Conservation (phyloP, 1,140 invertebrate species). For the Hypothenemus hampei region DNA sequence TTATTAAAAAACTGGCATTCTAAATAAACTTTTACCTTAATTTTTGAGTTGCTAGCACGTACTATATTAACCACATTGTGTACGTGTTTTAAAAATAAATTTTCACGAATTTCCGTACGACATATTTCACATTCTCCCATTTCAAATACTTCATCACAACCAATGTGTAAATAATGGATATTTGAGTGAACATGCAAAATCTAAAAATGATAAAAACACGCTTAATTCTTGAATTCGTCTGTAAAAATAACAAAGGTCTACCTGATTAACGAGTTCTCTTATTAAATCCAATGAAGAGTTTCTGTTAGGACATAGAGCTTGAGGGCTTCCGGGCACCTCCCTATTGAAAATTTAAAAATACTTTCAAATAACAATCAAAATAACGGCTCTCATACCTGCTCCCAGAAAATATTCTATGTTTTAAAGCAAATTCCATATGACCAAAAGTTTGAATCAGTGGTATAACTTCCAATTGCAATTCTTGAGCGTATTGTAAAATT, state of each 20-base stretch:
- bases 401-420: slow-evolving; percentile 68
- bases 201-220: no score
- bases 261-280: slow-evolving; percentile 78
- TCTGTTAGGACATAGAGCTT: slow-evolving; percentile 78
- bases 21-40: slow-evolving; percentile 38
- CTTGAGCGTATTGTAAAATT: slow-evolving; percentile 59
- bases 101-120: slow-evolving; percentile 47
- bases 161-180: slow-evolving; percentile 60
- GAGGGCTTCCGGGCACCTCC: slow-evolving; percentile 71
- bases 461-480: slow-evolving; percentile 72
- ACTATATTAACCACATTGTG: slow-evolving; percentile 58
- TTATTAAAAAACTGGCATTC: not conserved
- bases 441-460: slow-evolving; percentile 95
- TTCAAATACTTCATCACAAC: slow-evolving; percentile 78
- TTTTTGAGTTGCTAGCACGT: slow-evolving; percentile 56
- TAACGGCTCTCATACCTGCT: slow-evolving; percentile 46
- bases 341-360: no score
- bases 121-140: slow-evolving; percentile 77
- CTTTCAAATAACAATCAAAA: not conserved
- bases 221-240: no score
- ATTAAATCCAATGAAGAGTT: slow-evolving; percentile 68
- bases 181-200: slow-evolving; percentile 50
- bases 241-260: slow-evolving; percentile 50
- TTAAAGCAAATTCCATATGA: slow-evolving; percentile 87
- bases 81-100: slow-evolving; percentile 70